Evolutionary conservation across 2,113 vertebrate genomes (phyloP).

Genomic region (Stigmatopora nigra): DNA sequence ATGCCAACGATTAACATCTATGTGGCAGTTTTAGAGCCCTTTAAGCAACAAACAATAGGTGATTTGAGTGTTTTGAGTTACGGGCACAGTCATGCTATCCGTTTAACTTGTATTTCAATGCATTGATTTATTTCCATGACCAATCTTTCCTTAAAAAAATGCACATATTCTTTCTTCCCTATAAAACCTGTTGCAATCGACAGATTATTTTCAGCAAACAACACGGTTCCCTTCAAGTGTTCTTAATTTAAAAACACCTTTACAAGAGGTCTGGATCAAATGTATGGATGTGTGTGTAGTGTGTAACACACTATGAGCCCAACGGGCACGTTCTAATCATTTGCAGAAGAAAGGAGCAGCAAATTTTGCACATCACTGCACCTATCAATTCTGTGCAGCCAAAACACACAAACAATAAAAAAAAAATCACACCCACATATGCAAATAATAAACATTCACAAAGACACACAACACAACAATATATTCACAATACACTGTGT

Average conservation of each 20-base stretch:
- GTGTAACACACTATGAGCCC: constrained; percentile 43
- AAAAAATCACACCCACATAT: too few species aligned
- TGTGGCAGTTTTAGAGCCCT: too few species aligned
- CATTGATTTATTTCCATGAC: background rate
- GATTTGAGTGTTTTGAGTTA: background rate
- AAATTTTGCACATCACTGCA: constrained; percentile 56
- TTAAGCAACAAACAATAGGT: too few species aligned
- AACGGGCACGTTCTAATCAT: constrained; percentile 62
- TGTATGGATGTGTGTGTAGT: constrained; percentile 32
- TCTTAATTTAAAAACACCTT: constrained; percentile 66
- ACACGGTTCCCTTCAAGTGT: constrained; percentile 55
- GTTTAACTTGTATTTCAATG: background rate
- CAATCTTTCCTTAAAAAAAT: background rate
- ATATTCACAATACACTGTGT: too few species aligned
- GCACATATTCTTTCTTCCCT: background rate
- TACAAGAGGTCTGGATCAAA: constrained; percentile 53
- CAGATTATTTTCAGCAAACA: constrained; percentile 39
- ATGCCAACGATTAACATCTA: background rate
- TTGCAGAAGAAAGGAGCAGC: constrained; percentile 49
- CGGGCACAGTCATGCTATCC: background rate
- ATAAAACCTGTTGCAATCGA: background rate
- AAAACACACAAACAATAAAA: background rate
- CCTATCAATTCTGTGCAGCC: constrained; percentile 29
- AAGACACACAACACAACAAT: too few species aligned
- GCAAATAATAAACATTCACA: too few species aligned